Evolutionary conservation across 2,888 invertebrate species (phyloP), one percentile per base, ranked within the genome.

Genomic region (Andrena bucephala): DNA sequence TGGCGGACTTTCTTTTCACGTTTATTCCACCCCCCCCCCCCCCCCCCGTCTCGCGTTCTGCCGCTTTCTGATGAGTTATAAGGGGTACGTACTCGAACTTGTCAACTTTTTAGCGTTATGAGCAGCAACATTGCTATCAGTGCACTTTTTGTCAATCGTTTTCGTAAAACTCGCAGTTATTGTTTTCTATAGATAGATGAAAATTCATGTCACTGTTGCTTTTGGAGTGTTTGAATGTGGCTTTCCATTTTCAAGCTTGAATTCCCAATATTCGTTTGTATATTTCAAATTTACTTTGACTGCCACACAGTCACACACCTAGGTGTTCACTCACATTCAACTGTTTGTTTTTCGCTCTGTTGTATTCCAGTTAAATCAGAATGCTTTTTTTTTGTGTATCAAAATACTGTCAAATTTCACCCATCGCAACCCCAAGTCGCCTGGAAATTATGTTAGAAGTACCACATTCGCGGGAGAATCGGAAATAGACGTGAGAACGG

Each of bases 1-100:
- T 70, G 60, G 63, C 57, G 69, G 27, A 59, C 52, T 60, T 74
- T 73, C 60, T 74, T 66, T 77, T 70, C 71, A 65, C 63, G 65
- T 63, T 69, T 81, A 57, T 72, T 69, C 50, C 50, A 36, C 52
- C 27, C 69, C 31, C 33, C 42, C 57, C 33, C 42, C 50, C 50
- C 31, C 52, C 27, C 69, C 31, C 33, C 42, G 60, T 42, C 42
- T 57, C 33, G 48, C 20, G 33, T 48, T 69, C 52, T 29, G 7
- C 60, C n/a, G 24, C 24, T 65, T 29, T 8, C 69, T 50, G 63
- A 67, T 3, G 74, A 65, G 27, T 57, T 50, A 48, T 20, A 50
- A 65, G 36, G 16, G 5, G 20, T 33, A 42, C 16, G 16, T 16
- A 42, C 42, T 42, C 5, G 42, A 20, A 66, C 65, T n/a, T 31